These are phyloP conservation scores for Heliopora coerulea DNA, from an alignment of 92 coral and sea anemone genomes.

Conservation along the genomic window DNA sequence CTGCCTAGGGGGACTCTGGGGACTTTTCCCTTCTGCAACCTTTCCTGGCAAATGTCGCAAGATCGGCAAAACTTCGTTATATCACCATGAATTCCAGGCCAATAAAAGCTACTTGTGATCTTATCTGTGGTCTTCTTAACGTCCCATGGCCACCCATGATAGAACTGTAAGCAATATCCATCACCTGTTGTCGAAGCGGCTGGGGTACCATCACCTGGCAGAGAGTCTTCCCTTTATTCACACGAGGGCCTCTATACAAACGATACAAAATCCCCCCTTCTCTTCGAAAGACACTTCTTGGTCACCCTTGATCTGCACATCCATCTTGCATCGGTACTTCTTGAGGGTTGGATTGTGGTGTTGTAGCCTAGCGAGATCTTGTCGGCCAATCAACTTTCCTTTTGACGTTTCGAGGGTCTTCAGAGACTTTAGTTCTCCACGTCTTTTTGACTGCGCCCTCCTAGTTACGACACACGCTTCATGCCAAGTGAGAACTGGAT, in stretches of 20 bases:
- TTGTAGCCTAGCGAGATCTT: conserved; percentile 41
- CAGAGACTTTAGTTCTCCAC: too few species aligned
- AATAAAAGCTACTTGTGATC: conserved; percentile 40
- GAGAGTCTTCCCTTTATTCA: neutral
- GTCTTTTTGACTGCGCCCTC: too few species aligned
- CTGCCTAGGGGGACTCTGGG: too few species aligned
- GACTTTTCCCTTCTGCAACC: too few species aligned
- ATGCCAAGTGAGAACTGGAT: too few species aligned
- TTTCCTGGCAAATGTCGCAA: conserved; percentile 63
- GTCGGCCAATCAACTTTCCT: conserved; percentile 19
- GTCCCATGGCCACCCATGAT: conserved; percentile 59
- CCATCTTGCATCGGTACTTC: conserved; percentile 35
- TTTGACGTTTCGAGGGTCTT: too few species aligned
- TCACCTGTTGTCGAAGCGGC: conserved; percentile 30
- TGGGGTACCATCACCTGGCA: conserved; percentile 42
- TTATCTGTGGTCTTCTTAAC: conserved; percentile 52
- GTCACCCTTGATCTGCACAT: neutral
- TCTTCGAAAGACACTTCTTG: neutral
- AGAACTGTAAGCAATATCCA: conserved; percentile 30
- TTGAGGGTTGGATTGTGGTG: conserved; percentile 36
- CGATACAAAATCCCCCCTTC: conserved; percentile 25
- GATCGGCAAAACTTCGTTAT: conserved; percentile 39
- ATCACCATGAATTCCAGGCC: conserved; percentile 50
- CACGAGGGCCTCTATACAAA: neutral
- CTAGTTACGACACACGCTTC: too few species aligned